These are phyloP conservation scores for Oncopodura yosiiana DNA, from an alignment of 1,140 invertebrate species.

Conservation along the genomic window DNA sequence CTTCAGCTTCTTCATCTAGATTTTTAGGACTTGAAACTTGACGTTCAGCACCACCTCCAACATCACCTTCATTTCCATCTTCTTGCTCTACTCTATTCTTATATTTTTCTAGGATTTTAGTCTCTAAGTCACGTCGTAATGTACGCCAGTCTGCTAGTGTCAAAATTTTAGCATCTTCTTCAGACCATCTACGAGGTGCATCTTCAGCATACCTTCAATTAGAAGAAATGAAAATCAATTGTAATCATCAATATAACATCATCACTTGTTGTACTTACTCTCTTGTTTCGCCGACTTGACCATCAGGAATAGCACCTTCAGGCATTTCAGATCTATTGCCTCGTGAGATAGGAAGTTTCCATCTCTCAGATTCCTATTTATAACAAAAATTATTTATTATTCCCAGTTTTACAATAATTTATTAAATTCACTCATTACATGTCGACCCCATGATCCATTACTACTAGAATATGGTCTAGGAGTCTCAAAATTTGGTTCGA, in stretches of 20 bases:
- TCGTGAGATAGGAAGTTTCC: background rate
- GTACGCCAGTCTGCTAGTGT: conserved; percentile 19
- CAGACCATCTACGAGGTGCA: conserved; percentile 4
- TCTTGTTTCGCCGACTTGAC: background rate
- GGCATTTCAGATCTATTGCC: background rate
- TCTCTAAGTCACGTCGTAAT: conserved; percentile 11
- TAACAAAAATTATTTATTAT: no score
- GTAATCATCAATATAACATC: background rate
- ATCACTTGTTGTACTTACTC: background rate
- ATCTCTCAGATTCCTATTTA: background rate
- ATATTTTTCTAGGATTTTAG: conserved; percentile 10
- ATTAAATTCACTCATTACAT: no score
- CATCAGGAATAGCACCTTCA: conserved; percentile 19
- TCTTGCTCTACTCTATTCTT: conserved; percentile 28
- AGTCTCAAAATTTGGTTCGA: background rate
- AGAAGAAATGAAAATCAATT: background rate
- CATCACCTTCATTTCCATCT: conserved; percentile 24
- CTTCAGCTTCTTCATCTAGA: conserved; percentile 33
- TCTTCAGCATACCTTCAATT: conserved; percentile 24
- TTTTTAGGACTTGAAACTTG: background rate
- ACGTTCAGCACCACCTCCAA: background rate
- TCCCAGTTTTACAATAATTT: no score
- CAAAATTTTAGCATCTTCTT: conserved; percentile 14
- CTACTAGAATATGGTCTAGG: background rate
- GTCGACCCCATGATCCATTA: background rate